Conservation (phyloP, 2,888 invertebrate species). For the Aethes cnicana region DNA sequence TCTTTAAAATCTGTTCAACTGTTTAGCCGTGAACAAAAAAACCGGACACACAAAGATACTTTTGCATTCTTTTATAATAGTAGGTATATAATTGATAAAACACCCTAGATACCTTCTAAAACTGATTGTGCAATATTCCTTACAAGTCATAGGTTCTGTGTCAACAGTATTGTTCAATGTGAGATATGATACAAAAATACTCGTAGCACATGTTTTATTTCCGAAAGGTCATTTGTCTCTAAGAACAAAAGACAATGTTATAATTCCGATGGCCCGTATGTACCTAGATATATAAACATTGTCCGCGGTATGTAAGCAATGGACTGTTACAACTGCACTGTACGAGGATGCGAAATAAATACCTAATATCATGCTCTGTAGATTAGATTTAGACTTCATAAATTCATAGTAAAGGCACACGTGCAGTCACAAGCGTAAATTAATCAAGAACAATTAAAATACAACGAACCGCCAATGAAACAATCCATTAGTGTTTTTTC, state of each 20-base stretch:
- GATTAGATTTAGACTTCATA: neutral
- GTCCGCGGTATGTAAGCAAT: slow-evolving; percentile 8
- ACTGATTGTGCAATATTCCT: slow-evolving; percentile 4
- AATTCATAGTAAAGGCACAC: no score
- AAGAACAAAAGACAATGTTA: slow-evolving; percentile 56
- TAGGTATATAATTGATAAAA: no score
- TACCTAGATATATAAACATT: slow-evolving; percentile 25
- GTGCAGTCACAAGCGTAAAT: no score
- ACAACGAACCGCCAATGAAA: slow-evolving; percentile 9
- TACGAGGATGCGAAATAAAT: slow-evolving; percentile 1
- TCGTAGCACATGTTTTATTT: slow-evolving; percentile 40
- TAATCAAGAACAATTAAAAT: slow-evolving; percentile 1
- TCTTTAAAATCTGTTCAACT: no score
- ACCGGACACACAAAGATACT: no score
- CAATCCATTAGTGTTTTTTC: slow-evolving; percentile 3
- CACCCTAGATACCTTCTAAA: neutral
- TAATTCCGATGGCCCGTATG: slow-evolving; percentile 43
- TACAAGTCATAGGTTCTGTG: neutral
- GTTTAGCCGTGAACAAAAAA: no score
- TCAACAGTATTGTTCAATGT: slow-evolving; percentile 26
- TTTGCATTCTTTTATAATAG: no score
- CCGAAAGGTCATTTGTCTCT: slow-evolving; percentile 42
- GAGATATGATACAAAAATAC: slow-evolving; percentile 28
- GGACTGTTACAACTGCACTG: slow-evolving; percentile 1
- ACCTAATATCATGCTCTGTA: neutral